These are phyloP conservation scores for Noctuana brunneofusca DNA, from an alignment of 2,888 invertebrate genomes.

Conservation along the genomic window DNA sequence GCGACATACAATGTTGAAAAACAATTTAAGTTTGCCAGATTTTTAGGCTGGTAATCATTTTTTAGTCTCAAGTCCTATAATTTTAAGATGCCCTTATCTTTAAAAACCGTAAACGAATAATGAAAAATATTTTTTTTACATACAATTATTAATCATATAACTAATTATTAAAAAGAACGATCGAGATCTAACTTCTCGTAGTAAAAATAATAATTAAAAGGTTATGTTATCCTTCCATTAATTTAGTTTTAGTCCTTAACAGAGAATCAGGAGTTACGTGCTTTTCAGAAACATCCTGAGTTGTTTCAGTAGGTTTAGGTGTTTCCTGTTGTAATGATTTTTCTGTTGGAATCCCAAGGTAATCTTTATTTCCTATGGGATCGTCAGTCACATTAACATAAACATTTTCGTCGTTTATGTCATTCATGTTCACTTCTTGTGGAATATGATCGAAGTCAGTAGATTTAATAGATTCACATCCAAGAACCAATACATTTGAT, in stretches of 20 bases:
- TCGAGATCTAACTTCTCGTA: neutral
- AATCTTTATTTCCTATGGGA: conserved; percentile 21
- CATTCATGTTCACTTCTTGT: conserved; percentile 29
- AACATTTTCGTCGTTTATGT: conserved; percentile 47
- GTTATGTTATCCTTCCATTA: conserved; percentile 10
- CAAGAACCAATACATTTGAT: conserved; percentile 24
- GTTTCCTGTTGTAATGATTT: neutral
- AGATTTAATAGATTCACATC: conserved; percentile 26
- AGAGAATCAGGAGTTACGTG: neutral
- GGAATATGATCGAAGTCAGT: conserved; percentile 33
- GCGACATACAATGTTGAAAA: too few species aligned
- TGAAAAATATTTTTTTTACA: neutral
- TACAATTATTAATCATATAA: neutral
- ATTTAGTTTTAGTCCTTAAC: neutral
- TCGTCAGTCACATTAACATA: conserved; percentile 52
- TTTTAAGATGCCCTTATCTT: too few species aligned
- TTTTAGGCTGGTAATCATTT: too few species aligned
- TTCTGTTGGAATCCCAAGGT: conserved; percentile 1
- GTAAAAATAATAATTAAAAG: neutral
- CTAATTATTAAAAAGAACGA: neutral
- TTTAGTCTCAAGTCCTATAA: too few species aligned
- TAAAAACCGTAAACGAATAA: too few species aligned
- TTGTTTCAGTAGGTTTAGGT: neutral
- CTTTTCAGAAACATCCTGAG: conserved; percentile 1
- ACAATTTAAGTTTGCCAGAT: too few species aligned